These are phyloP conservation scores for Pelobates fuscus DNA, from an alignment of 2,113 vertebrate species.

Conservation along the genomic window DNA sequence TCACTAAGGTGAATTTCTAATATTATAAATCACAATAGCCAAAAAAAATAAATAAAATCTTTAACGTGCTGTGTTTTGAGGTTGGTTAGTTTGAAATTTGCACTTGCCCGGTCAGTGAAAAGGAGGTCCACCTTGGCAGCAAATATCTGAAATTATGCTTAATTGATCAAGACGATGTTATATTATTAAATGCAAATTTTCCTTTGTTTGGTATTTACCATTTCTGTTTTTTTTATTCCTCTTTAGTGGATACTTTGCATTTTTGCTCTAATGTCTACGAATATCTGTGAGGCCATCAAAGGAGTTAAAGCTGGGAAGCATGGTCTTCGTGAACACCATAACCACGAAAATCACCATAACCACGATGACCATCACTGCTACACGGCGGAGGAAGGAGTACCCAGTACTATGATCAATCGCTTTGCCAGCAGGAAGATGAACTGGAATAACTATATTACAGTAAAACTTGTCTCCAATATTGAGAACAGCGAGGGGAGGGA, in stretches of 20 bases:
- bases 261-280: not conserved
- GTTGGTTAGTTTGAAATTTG: too few species aligned
- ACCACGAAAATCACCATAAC: not conserved
- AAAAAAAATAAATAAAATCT: too few species aligned
- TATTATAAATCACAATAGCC: too few species aligned
- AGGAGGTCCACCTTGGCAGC: too few species aligned
- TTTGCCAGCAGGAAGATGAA: constrained; percentile 51
- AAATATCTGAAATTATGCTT: too few species aligned
- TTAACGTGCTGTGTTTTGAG: too few species aligned
- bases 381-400: constrained; percentile 55
- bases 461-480: constrained; percentile 61
- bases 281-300: not conserved
- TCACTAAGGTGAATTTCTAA: too few species aligned
- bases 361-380: constrained; percentile 49
- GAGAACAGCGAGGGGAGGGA: constrained; percentile 36
- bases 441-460: constrained; percentile 56
- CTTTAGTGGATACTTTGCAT: constrained; percentile 33
- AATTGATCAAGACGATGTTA: too few species aligned
- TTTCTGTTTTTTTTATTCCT: not conserved
- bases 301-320: not conserved
- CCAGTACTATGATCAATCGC: not conserved
- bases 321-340: rapidly evolving
- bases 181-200: too few species aligned
- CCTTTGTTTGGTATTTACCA: too few species aligned
- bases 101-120: too few species aligned